phyloP scores from a whole-genome alignment of 2,113 vertebrate species.

The Platycercus adscitus region DNA sequence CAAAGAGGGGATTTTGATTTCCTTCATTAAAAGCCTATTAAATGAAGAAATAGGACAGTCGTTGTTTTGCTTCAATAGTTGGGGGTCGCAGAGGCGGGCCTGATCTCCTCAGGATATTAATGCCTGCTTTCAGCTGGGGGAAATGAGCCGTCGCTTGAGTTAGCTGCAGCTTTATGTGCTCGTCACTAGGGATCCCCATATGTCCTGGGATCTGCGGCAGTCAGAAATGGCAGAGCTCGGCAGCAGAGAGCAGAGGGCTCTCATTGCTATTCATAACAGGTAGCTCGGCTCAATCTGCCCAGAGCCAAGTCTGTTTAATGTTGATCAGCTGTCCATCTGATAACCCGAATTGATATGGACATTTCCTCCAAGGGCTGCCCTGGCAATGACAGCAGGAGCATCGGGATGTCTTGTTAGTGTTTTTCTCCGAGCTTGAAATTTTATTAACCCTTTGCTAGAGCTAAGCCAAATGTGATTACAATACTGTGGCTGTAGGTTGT shows the following conservation, averaged over 20 bases:
- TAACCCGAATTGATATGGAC: constrained; percentile 73
- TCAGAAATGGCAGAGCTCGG: constrained; percentile 63
- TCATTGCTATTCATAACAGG: constrained; percentile 82
- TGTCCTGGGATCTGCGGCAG: constrained; percentile 75
- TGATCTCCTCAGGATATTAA: constrained; percentile 82
- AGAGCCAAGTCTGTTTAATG: constrained; percentile 82
- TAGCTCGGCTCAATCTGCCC: constrained; percentile 74
- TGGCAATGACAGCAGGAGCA: constrained; percentile 71
- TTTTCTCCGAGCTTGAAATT: constrained; percentile 42
- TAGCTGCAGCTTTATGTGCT: constrained; percentile 77
- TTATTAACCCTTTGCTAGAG: constrained; percentile 74
- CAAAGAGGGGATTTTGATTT: constrained; percentile 68
- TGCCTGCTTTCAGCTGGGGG: constrained; percentile 79
- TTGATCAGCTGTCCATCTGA: constrained; percentile 82
- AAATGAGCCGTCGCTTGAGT: constrained; percentile 79
- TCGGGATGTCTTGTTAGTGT: constrained; percentile 75
- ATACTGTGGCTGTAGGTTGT: neutral
- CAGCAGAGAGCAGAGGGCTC: constrained; percentile 68
- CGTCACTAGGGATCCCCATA: constrained; percentile 83
- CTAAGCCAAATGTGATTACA: neutral
- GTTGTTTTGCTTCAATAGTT: constrained; percentile 71
- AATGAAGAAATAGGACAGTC: constrained; percentile 77
- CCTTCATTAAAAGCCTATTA: constrained; percentile 83
- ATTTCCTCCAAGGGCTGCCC: constrained; percentile 74
- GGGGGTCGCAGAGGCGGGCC: constrained; percentile 74